Evolutionary conservation across 2,113 vertebrate species (phyloP).

Genomic region (Orcinus orca): DNA sequence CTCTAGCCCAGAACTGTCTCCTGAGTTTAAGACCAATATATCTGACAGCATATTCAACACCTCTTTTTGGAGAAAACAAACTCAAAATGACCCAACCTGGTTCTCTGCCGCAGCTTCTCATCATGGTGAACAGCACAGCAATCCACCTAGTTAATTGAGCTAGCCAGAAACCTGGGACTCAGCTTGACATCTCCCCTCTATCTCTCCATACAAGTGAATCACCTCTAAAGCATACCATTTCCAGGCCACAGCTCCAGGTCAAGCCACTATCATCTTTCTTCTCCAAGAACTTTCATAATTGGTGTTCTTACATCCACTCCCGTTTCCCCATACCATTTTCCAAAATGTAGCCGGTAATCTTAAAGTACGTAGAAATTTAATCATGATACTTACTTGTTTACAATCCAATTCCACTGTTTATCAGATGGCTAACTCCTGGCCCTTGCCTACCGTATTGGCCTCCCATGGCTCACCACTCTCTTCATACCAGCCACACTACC

Average conservation of each 20-base stretch:
- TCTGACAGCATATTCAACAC: not conserved
- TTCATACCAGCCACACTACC: not conserved
- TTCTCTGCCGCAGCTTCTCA: not conserved
- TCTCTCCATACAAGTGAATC: not conserved
- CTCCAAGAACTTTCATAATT: not conserved
- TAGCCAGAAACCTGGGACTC: not conserved
- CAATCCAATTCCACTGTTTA: not conserved
- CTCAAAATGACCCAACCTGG: not conserved
- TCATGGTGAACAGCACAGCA: not conserved
- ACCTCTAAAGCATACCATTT: not conserved
- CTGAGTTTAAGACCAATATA: not conserved
- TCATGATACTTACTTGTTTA: not conserved
- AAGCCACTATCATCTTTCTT: not conserved
- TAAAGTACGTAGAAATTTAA: not conserved
- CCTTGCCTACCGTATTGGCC: not conserved
- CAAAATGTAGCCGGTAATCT: not conserved
- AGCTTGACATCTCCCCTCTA: not conserved
- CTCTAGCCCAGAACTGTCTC: not conserved
- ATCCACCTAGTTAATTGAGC: not conserved
- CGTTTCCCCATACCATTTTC: not conserved
- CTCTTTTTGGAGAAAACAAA: not conserved
- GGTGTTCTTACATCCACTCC: not conserved
- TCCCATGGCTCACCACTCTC: not conserved
- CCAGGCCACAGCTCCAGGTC: not conserved
- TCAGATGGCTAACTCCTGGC: not conserved